Evolutionary conservation across 1,140 invertebrate genomes (phyloP).

Genomic region (Aphaenogaster ashmeadi): DNA sequence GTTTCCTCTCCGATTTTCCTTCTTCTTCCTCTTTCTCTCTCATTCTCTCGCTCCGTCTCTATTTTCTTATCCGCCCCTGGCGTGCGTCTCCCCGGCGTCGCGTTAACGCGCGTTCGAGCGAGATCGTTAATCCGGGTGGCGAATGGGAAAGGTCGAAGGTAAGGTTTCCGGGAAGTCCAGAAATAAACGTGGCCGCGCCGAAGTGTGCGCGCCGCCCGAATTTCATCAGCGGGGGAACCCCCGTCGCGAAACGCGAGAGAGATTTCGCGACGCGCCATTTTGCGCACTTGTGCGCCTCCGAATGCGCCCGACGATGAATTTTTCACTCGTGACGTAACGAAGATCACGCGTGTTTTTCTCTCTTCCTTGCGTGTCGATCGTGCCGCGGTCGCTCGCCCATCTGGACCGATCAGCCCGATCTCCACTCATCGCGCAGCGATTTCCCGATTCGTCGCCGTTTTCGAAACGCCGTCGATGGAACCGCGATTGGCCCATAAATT

Average conservation of each 20-base stretch:
- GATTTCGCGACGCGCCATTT: slow-evolving; percentile 34
- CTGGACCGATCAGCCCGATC: background rate
- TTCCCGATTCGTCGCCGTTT: background rate
- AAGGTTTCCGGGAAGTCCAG: slow-evolving; percentile 21
- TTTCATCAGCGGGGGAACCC: too few relatives aligned
- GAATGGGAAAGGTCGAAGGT: slow-evolving; percentile 10
- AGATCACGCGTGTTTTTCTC: background rate
- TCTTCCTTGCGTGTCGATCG: background rate
- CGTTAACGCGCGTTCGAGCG: background rate
- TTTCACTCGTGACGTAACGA: slow-evolving; percentile 31
- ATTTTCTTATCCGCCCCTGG: background rate
- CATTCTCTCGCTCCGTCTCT: too few relatives aligned
- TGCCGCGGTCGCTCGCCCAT: background rate
- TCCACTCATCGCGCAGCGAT: background rate
- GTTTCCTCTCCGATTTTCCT: background rate
- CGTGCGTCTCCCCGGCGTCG: background rate
- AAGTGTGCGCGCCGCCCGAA: background rate
- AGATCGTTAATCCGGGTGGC: background rate
- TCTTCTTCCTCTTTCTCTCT: background rate
- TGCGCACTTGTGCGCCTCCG: slow-evolving; percentile 1
- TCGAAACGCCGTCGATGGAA: background rate
- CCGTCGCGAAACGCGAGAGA: background rate
- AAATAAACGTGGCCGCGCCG: slow-evolving; percentile 5
- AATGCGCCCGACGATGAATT: background rate
- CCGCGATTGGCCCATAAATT: background rate